A percentile compares a stretch with the other conserved stretches of the same genome.
Evolutionary conservation across 2,113 vertebrate genomes (phyloP).

Genomic region (Pardalotus punctatus): DNA sequence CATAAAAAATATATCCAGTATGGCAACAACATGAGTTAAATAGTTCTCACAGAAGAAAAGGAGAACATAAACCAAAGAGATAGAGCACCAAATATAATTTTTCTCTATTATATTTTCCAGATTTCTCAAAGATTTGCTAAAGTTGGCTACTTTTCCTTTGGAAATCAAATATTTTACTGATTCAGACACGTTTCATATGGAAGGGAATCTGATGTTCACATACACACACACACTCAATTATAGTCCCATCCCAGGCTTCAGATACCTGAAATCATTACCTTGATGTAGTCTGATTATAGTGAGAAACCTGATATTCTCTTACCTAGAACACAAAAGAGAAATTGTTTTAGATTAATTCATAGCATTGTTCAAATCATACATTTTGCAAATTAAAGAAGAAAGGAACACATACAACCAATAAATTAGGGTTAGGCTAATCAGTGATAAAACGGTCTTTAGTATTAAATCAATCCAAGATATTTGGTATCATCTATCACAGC

Average conservation of each 20-base stretch:
- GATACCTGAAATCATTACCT: conserved; percentile 66
- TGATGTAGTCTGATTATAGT: conserved; percentile 55
- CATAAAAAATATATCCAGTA: not conserved
- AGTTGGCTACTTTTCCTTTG: not conserved
- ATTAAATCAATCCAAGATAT: not conserved
- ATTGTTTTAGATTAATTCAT: not conserved
- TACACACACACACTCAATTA: not conserved
- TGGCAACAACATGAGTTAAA: not conserved
- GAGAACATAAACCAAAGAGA: not conserved
- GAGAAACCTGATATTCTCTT: conserved; percentile 70
- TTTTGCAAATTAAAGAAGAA: not conserved
- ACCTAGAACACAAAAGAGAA: conserved; percentile 70
- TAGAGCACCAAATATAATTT: not conserved
- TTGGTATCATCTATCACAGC: not conserved
- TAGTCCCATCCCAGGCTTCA: not conserved
- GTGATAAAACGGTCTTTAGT: not conserved
- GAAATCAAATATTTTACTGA: not conserved
- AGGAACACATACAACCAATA: not conserved
- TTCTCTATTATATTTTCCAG: not conserved
- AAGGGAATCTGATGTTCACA: not conserved
- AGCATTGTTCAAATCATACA: not conserved
- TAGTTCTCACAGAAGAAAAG: not conserved
- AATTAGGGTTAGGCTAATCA: not conserved
- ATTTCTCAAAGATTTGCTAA: not conserved
- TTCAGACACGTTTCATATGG: not conserved